A percentile compares a stretch with the other conserved stretches of the same genome.
Conservation (phyloP, 2,888 invertebrate genomes). For the Lasioglossum malachurum region DNA sequence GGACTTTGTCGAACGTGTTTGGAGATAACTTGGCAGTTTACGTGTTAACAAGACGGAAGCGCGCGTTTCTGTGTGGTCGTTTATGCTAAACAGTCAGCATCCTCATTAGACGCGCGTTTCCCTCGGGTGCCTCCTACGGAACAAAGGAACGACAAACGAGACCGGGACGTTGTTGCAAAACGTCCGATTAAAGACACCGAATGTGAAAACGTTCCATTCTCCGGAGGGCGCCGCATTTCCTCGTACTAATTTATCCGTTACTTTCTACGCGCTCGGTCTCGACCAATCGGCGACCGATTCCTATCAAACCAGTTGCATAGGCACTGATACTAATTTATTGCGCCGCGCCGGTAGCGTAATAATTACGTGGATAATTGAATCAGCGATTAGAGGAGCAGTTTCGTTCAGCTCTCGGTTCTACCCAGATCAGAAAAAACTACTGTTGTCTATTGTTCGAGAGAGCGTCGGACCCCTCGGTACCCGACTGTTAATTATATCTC, state of each 20-base stretch:
- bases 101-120: background rate
- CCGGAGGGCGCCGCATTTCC: slow-evolving; percentile 3
- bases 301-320: background rate
- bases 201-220: slow-evolving; percentile 29
- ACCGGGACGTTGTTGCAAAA: slow-evolving; percentile 13
- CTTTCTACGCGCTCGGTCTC: slow-evolving; percentile 1
- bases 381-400: background rate
- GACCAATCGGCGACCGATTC: background rate
- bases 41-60: background rate
- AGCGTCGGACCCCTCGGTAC: background rate
- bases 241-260: background rate
- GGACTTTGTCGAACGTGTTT: background rate
- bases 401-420: background rate
- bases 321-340: slow-evolving; percentile 26
- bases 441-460: slow-evolving; percentile 16
- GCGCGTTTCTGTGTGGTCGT: background rate
- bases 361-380: slow-evolving; percentile 38
- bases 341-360: slow-evolving; percentile 10
- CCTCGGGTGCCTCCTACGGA: background rate
- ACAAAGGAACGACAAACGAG: background rate
- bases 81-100: background rate
- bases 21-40: background rate
- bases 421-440: background rate
- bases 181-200: slow-evolving; percentile 6
- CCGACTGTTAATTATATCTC: slow-evolving; percentile 10